Conservation (phyloP, 2,797 vertebrate genomes). For the Tauraco hartlaubi region DNA sequence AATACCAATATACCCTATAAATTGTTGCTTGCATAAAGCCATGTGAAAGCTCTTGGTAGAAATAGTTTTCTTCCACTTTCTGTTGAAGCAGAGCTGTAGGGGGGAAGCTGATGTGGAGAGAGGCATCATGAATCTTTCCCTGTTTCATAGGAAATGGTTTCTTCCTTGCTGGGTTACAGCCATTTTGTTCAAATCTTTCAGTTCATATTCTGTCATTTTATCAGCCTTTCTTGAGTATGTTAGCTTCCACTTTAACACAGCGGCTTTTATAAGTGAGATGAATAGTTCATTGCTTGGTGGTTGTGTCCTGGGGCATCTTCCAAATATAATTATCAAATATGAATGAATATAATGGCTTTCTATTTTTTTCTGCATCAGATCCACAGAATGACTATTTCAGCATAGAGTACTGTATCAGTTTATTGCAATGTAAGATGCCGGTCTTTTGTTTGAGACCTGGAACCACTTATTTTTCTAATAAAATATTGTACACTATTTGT, state of each 20-base stretch:
- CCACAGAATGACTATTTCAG: not conserved
- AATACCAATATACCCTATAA: not conserved
- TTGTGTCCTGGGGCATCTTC: constrained; percentile 52
- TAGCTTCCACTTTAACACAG: constrained; percentile 19
- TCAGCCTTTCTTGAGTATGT: not conserved
- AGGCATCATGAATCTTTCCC: not conserved
- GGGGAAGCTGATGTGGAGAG: not conserved
- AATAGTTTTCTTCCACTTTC: not conserved
- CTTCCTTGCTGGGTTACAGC: not conserved
- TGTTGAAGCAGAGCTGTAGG: not conserved
- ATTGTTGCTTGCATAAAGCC: not conserved
- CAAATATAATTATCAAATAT: constrained; percentile 56
- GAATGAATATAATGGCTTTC: constrained; percentile 15
- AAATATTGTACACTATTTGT: constrained; percentile 28
- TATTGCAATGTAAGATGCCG: not conserved
- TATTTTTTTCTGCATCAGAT: not conserved
- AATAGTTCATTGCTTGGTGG: constrained; percentile 26
- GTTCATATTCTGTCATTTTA: not conserved
- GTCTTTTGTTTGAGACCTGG: constrained; percentile 29
- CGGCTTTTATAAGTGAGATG: constrained; percentile 34
- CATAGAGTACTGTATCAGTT: not conserved
- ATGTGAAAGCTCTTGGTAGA: not conserved
- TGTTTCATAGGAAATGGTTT: not conserved
- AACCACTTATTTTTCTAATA: constrained; percentile 56
- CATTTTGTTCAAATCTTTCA: constrained; percentile 8